phyloP scores from a whole-genome alignment of 2,797 vertebrate genomes.

The Phrynocephalus guinanensis region DNA sequence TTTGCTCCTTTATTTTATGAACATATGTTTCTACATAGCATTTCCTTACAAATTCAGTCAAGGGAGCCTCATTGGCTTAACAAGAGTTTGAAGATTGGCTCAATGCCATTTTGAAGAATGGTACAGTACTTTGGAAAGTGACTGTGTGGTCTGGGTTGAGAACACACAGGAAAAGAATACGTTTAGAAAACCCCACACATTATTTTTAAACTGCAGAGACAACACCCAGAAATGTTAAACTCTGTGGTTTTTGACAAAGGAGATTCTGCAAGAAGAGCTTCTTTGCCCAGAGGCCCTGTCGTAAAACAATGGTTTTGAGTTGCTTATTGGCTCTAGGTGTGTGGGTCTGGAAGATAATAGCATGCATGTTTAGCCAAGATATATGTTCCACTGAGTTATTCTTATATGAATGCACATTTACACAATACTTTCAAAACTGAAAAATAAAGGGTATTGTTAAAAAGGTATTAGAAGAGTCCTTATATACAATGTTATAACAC shows the following conservation, averaged over 20 bases:
- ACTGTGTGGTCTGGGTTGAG: conserved; percentile 31
- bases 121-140: conserved; percentile 27
- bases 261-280: conserved; percentile 19
- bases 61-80: neutral
- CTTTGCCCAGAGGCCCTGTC: conserved; percentile 14
- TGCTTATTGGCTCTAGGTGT: neutral
- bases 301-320: conserved; percentile 32
- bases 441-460: neutral
- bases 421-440: neutral
- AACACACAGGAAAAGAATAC: conserved; percentile 25
- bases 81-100: conserved; percentile 22
- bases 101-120: conserved; percentile 23
- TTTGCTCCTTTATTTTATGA: neutral
- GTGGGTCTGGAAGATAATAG: neutral
- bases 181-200: conserved; percentile 25
- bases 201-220: conserved; percentile 51
- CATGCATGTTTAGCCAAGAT: conserved; percentile 1
- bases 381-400: neutral
- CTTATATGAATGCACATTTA: neutral
- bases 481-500: neutral
- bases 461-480: neutral
- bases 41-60: conserved; percentile 18
- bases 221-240: conserved; percentile 43
- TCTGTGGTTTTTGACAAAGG: conserved; percentile 31
- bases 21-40: conserved; percentile 6